Base-by-base conservation (phyloP, 2,113 vertebrate species). In the Amblyopsis rosae region DNA sequence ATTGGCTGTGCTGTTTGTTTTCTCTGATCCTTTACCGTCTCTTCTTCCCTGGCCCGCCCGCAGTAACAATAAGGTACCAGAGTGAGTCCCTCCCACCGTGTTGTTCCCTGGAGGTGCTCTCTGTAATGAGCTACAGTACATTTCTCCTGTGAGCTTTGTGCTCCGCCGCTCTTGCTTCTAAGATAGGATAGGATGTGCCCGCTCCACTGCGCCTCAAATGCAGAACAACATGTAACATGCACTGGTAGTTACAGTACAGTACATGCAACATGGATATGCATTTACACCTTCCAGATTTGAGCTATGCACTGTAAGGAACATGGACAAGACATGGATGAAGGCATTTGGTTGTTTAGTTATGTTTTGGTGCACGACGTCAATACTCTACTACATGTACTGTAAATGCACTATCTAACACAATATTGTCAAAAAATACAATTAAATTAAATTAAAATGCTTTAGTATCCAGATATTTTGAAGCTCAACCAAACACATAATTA, bases 1-100 rank as follows among this genome's bases (percentile, higher is more conserved):
- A 84, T 80, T 84, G 80, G 76, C 65, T 81, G 67, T 12, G 2
- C 53, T 76, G 80, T 88, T 89, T 86, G 75, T 85, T 87, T 86
- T 79, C 73, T 82, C 53, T 71, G 51, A 75, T 87, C 82, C 72
- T 79, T 26, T 56, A 69, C 74, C 56, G 85, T 69, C 70, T 65
- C 35, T 62, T 12, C 47, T 51, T 81, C 80, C 82, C 77, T 45
- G 62, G 81, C 68, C 82, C 13, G 66, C 80, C 72, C 73, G 72
- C 65, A 13, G 84, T 79, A 81, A 80, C 75, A 86, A n/a, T 56
- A 75, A 75, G 67, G 63, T 75, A 76, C 80, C 74, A 17, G 80
- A 58, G 82, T 82, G 70, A 69, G 70, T 84, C 76, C 71, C 57
- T 62, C 81, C 76, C 60, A 75, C 60, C 63, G 67, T 65, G 68